A percentile compares a stretch with the other conserved stretches of the same genome.
Evolutionary conservation across 2,888 invertebrate genomes (phyloP).

Genomic region (Dione vanillae): DNA sequence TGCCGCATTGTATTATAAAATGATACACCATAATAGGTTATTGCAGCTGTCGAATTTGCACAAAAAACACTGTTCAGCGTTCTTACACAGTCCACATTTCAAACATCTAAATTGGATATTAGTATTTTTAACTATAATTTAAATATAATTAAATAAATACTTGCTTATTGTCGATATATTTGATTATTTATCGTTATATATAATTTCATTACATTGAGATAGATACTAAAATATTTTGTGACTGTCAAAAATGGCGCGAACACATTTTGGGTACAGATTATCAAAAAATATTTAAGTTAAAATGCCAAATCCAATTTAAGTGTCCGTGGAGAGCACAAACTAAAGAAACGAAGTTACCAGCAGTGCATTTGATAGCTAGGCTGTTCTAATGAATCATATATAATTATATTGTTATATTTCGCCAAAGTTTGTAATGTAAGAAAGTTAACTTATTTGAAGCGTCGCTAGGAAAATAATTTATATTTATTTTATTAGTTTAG

Average conservation of each 20-base stretch:
- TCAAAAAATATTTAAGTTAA: neutral
- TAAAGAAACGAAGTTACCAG: constrained; percentile 49
- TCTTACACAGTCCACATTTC: constrained; percentile 26
- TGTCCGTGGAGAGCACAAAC: constrained; percentile 40
- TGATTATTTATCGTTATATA: neutral
- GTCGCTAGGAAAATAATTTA: constrained; percentile 72
- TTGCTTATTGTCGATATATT: neutral
- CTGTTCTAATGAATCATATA: constrained; percentile 59
- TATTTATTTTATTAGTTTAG: constrained; percentile 55
- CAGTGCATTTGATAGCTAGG: constrained; percentile 65
- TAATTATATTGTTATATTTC: constrained; percentile 77
- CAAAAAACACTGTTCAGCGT: constrained; percentile 33
- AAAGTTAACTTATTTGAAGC: constrained; percentile 69
- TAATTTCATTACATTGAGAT: neutral
- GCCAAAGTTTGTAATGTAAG: constrained; percentile 79
- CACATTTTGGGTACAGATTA: constrained; percentile 17
- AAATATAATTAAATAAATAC: neutral
- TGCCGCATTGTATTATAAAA: constrained; percentile 42
- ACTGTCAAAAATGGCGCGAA: constrained; percentile 14
- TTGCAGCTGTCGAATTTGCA: constrained; percentile 47
- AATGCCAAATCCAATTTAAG: constrained; percentile 38
- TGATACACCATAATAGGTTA: constrained; percentile 38
- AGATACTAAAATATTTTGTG: neutral
- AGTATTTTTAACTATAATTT: neutral
- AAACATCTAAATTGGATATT: constrained; percentile 38